These are phyloP conservation scores for Amphipyra berbera DNA, from an alignment of 2,888 invertebrate genomes.

Conservation along the genomic window DNA sequence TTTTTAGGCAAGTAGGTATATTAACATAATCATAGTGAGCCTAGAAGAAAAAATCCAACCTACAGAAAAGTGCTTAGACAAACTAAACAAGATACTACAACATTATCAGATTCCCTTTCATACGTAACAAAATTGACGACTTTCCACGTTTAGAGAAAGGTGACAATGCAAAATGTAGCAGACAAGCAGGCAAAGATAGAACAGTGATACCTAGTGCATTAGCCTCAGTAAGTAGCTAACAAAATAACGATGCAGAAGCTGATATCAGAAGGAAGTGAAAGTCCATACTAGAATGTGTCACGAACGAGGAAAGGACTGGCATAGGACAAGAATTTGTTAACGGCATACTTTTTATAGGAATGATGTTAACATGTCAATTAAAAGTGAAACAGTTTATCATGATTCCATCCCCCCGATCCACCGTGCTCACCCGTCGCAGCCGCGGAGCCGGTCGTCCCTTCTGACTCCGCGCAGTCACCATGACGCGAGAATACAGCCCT, in stretches of 20 bases:
- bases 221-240: conserved; percentile 42
- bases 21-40: too few relatives aligned
- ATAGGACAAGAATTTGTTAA: conserved; percentile 11
- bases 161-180: conserved; percentile 38
- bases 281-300: conserved; percentile 47
- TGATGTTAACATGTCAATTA: background rate
- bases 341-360: conserved; percentile 12
- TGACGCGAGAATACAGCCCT: too few relatives aligned
- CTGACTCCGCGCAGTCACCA: too few relatives aligned
- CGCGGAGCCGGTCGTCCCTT: too few relatives aligned
- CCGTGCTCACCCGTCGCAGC: too few relatives aligned
- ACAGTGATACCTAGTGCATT: conserved; percentile 33
- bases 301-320: conserved; percentile 41
- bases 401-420: too few relatives aligned
- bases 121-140: background rate
- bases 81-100: too few relatives aligned
- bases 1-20: too few relatives aligned
- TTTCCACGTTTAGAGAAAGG: conserved; percentile 39
- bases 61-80: too few relatives aligned
- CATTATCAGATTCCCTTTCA: too few relatives aligned
- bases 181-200: conserved; percentile 34
- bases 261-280: conserved; percentile 64
- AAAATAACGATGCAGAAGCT: conserved; percentile 43
- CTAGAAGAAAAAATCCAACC: too few relatives aligned
- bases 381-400: too few relatives aligned